phyloP scores from a whole-genome alignment of 2,888 invertebrate genomes.

The Troides aeacus region DNA sequence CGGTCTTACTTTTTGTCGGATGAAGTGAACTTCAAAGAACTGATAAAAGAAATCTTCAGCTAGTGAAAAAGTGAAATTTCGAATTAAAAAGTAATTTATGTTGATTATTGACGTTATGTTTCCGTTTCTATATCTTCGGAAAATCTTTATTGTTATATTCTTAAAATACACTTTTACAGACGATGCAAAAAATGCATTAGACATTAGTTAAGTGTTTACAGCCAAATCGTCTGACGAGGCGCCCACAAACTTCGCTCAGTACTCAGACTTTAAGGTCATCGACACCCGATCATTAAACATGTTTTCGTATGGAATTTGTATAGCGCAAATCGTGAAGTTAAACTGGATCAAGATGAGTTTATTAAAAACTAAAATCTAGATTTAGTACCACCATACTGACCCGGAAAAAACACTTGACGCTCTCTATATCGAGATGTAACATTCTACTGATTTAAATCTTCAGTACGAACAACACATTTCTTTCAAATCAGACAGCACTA shows the following conservation, averaged over 20 bases:
- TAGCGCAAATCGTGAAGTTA: not conserved
- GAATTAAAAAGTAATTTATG: too few species aligned
- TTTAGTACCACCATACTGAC: conserved; percentile 13
- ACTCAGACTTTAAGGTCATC: conserved; percentile 4
- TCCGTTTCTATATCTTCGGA: too few species aligned
- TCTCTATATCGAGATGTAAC: conserved; percentile 2
- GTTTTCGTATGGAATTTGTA: not conserved
- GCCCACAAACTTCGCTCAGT: conserved; percentile 6
- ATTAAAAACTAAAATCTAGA: conserved; percentile 16
- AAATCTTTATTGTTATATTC: too few species aligned
- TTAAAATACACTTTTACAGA: not conserved
- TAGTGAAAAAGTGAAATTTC: too few species aligned
- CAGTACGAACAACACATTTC: not conserved
- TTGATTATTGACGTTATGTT: too few species aligned
- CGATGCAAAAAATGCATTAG: conserved; percentile 14
- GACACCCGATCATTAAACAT: conserved; percentile 11
- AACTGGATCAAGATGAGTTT: conserved; percentile 12
- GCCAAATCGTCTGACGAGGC: not conserved
- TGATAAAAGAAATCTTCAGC: too few species aligned
- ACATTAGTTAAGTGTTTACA: conserved; percentile 21
- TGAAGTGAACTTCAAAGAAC: too few species aligned
- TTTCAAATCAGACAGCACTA: not conserved
- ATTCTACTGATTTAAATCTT: not conserved
- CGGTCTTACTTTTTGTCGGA: too few species aligned
- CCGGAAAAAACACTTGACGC: conserved; percentile 5